Evolutionary conservation across 1,140 invertebrate genomes (phyloP).

Genomic region (Apis laboriosa): DNA sequence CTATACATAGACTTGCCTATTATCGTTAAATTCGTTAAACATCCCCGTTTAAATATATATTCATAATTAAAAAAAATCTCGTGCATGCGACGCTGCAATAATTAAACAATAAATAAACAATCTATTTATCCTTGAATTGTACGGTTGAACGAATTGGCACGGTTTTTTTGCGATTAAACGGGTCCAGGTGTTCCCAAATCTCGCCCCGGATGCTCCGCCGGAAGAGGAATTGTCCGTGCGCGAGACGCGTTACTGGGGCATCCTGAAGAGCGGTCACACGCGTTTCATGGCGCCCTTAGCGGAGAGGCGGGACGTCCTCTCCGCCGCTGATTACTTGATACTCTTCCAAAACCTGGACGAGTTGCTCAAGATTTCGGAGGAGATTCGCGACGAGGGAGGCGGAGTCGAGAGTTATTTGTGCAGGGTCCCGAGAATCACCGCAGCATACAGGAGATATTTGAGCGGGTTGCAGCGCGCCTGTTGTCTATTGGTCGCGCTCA

Average conservation of each 20-base stretch:
- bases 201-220: conserved; percentile 81
- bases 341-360: conserved; percentile 93
- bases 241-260: conserved; percentile 88
- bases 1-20: too few relatives aligned
- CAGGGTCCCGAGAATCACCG: conserved; percentile 86
- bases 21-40: too few relatives aligned
- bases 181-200: conserved; percentile 78
- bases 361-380: conserved; percentile 88
- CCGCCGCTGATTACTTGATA: conserved; percentile 87
- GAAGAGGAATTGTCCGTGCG: conserved; percentile 83
- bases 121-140: background rate
- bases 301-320: conserved; percentile 88
- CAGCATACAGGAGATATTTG: conserved; percentile 89
- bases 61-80: background rate
- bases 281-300: conserved; percentile 87
- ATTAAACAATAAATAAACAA: background rate
- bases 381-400: conserved; percentile 88
- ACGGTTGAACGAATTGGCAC: background rate
- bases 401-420: conserved; percentile 88
- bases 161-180: conserved; percentile 8
- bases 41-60: too few relatives aligned
- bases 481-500: conserved; percentile 86
- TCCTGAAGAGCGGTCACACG: conserved; percentile 87
- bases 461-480: conserved; percentile 91
- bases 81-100: background rate